Base-by-base conservation (phyloP, 1,140 invertebrate species). In the Drosophila repletoides region DNA sequence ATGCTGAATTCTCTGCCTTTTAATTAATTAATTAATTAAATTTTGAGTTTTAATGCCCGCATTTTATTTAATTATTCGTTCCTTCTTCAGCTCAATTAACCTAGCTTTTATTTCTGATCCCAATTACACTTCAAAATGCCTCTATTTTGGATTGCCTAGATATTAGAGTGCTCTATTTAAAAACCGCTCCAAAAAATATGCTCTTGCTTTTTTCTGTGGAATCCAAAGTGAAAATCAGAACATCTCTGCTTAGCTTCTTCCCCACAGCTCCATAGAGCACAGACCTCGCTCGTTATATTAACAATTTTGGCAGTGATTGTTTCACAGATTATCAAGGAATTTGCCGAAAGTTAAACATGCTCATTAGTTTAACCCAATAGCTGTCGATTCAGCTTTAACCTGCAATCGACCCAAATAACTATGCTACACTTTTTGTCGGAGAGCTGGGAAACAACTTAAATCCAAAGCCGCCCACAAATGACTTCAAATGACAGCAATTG, bases 401-500 rank as follows among this genome's bases (percentile, higher is more conserved):
- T 34, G 36, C 21, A 2, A n/a, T 9, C 31, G 46, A 24, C 19
- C 17, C 17, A 19, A 33, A 24, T 22, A 58, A 58, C 53, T 45
- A 58, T 45, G 40, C 28, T n/a, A 58, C 53, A 45, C 24, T 45
- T 26, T 45, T 28, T 34, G 53, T 24, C 28, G 12, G 5, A 22
- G 24, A 49, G 6, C 5, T 9, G 10, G 17, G 7, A 40, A 28
- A 51, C 65, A 72, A 52, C 31, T 69, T 69, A 41, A 69, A 58
- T 65, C 58, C 65, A 64, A 65, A 73, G 52, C 56, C 43, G 58
- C 43, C 79, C 74, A 64, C 75, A 84, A 79, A 86, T 67, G 79
- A 79, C 80, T 74, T 59, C 48, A 68, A 84, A 84, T 74, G 79
- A 77, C 73, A 75, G 75, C 80, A 86, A 86, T 84, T 86, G 79